A percentile compares a stretch with the other conserved stretches of the same genome.
Evolutionary conservation across 92 coral and sea anemone genomes (phyloP).

Genomic region (Nematostella vectensis): DNA sequence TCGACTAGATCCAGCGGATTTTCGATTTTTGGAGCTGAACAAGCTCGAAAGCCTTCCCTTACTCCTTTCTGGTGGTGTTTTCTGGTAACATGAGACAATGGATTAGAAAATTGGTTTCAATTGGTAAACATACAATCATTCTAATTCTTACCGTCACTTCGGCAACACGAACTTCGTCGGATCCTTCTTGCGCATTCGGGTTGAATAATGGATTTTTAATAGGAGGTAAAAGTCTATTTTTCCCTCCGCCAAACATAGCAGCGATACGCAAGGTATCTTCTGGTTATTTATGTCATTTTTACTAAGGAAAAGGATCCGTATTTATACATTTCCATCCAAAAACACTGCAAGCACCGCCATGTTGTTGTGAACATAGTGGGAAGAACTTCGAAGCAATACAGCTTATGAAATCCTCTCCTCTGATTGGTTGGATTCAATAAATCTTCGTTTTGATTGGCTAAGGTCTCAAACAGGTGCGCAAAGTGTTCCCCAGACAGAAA

Average conservation of each 20-base stretch:
- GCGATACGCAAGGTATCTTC: neutral
- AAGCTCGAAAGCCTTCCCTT: constrained; percentile 62
- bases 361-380: constrained; percentile 15
- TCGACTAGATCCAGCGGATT: constrained; percentile 25
- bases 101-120: too few species aligned
- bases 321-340: too few species aligned
- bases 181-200: constrained; percentile 47
- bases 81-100: constrained; percentile 20
- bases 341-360: too few species aligned
- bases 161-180: constrained; percentile 71
- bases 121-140: constrained; percentile 1
- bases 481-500: constrained; percentile 7
- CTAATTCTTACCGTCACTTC: constrained; percentile 31
- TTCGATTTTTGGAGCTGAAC: constrained; percentile 54
- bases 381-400: constrained; percentile 12
- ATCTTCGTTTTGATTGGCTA: constrained; percentile 36
- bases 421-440: constrained; percentile 32
- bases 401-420: constrained; percentile 21
- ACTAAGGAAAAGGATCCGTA: too few species aligned
- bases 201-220: constrained; percentile 82
- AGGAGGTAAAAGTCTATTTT: constrained; percentile 79
- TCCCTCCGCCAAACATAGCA: constrained; percentile 70
- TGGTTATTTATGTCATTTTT: neutral
- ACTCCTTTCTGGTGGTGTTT: constrained; percentile 45
- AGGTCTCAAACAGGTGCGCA: neutral